These are phyloP conservation scores for Leptinotarsa peninsularis DNA, from an alignment of 2,888 invertebrate species.

Conservation along the genomic window DNA sequence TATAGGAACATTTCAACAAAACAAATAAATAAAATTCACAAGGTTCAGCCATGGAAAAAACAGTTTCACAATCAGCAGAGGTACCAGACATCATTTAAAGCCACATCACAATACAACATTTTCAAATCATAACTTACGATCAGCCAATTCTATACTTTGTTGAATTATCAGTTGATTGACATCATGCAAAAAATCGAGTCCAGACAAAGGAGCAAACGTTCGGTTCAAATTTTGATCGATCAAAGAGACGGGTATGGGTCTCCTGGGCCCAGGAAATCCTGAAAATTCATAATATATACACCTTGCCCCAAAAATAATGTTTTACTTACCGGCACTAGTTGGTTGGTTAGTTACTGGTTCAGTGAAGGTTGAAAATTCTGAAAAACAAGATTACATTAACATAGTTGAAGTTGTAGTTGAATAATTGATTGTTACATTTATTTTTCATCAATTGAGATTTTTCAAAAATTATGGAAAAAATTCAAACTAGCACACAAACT, in stretches of 20 bases:
- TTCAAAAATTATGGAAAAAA: too few species aligned
- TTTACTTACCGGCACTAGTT: constrained; percentile 9
- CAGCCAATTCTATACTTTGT: constrained; percentile 83
- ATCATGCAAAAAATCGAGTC: constrained; percentile 79
- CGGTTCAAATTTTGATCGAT: constrained; percentile 69
- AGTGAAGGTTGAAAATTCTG: neutral
- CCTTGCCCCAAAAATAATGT: neutral
- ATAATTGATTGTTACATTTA: too few species aligned
- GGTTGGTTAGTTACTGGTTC: constrained; percentile 21
- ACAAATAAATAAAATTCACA: too few species aligned
- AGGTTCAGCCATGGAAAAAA: too few species aligned
- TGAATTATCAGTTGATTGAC: constrained; percentile 79
- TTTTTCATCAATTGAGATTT: too few species aligned
- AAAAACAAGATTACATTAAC: constrained; percentile 2
- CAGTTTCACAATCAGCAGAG: neutral
- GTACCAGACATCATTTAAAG: neutral
- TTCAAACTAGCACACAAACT: too few species aligned
- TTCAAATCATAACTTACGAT: constrained; percentile 70
- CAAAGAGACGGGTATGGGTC: constrained; percentile 72
- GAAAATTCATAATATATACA: neutral
- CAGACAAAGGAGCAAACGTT: constrained; percentile 74
- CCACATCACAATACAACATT: neutral
- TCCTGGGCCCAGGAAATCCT: constrained; percentile 60
- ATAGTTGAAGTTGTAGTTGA: neutral
- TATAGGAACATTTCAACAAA: too few species aligned